Percentiles rank a stretch among this genome's conserved stretches.
These are phyloP conservation scores for Tromatobia lineatoria DNA, from an alignment of 2,888 invertebrate species.

Conservation along the genomic window DNA sequence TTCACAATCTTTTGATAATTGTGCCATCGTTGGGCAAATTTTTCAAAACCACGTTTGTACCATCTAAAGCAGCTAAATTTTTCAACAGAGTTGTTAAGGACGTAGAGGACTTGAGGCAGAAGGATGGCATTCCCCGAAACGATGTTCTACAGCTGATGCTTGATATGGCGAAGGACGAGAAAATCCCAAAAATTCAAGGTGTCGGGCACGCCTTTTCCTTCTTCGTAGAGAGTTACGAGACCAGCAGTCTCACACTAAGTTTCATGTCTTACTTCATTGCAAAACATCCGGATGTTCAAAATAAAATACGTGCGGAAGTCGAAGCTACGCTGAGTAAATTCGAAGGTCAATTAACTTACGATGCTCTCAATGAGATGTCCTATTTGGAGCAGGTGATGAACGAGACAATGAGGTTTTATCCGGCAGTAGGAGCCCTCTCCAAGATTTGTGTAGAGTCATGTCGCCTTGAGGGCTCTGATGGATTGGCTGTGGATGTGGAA, in stretches of 20 bases:
- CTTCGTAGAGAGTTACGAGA: conserved; percentile 86
- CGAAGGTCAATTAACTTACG: conserved; percentile 83
- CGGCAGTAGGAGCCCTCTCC: conserved; percentile 51
- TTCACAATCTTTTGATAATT: conserved; percentile 32
- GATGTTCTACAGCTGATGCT: conserved; percentile 86
- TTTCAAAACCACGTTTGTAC: conserved; percentile 52
- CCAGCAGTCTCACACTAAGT: conserved; percentile 85
- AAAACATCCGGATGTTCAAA: conserved; percentile 84
- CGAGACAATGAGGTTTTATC: conserved; percentile 71
- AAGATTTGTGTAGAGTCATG: conserved; percentile 70
- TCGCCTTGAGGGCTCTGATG: conserved; percentile 72
- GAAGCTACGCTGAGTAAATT: conserved; percentile 77
- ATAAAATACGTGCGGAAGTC: conserved; percentile 85
- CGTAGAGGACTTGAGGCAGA: conserved; percentile 46
- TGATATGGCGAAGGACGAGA: conserved; percentile 70
- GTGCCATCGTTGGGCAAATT: conserved; percentile 46
- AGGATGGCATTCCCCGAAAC: conserved; percentile 69
- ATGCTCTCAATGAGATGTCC: conserved; percentile 85
- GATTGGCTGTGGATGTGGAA: conserved; percentile 69
- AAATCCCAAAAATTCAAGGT: conserved; percentile 77
- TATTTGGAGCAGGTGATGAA: conserved; percentile 86
- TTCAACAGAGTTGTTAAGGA: conserved; percentile 67
- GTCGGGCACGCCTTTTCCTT: conserved; percentile 86
- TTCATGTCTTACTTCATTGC: conserved; percentile 85
- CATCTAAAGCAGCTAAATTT: conserved; percentile 60